Percentiles rank a stretch among this genome's conserved stretches.
phyloP scores from a whole-genome alignment of 2,113 vertebrate species.

The Lanius ludovicianus region DNA sequence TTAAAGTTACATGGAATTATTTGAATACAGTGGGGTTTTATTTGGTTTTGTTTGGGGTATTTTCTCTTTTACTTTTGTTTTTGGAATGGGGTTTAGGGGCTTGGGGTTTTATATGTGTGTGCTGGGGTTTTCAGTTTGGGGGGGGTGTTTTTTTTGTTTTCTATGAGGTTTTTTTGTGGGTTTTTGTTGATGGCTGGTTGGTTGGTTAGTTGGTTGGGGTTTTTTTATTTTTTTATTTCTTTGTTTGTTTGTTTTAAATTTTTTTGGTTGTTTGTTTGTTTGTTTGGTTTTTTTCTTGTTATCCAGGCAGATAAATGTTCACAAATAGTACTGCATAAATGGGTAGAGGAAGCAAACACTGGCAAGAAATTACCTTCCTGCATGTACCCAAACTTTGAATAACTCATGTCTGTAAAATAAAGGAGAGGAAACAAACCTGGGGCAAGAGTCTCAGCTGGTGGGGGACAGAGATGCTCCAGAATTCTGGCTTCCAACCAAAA shows the following conservation, averaged over 20 bases:
- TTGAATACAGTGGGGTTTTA: not conserved
- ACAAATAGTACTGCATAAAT: fast-evolving
- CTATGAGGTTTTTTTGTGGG: too few relatives aligned
- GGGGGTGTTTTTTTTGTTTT: not conserved
- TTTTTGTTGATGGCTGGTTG: not conserved
- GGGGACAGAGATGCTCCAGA: not conserved
- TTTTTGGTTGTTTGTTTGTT: too few relatives aligned
- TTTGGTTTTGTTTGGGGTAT: not conserved
- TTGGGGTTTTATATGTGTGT: fast-evolving
- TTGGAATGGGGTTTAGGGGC: not conserved
- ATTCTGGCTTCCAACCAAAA: not conserved
- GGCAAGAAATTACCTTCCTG: not conserved
- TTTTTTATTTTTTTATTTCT: too few relatives aligned
- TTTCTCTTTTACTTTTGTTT: not conserved
- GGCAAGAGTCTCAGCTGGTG: not conserved
- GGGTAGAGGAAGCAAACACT: not conserved
- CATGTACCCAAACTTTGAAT: not conserved
- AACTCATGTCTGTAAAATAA: not conserved
- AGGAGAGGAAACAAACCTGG: not conserved
- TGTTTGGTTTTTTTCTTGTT: not conserved
- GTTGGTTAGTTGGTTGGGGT: too few relatives aligned
- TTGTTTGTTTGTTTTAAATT: not conserved
- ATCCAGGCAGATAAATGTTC: not conserved
- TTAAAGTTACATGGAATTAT: not conserved
- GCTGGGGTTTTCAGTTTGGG: too few relatives aligned